Evolutionary conservation across 2,888 invertebrate genomes (phyloP).

Genomic region (Himalopsyche japonica): DNA sequence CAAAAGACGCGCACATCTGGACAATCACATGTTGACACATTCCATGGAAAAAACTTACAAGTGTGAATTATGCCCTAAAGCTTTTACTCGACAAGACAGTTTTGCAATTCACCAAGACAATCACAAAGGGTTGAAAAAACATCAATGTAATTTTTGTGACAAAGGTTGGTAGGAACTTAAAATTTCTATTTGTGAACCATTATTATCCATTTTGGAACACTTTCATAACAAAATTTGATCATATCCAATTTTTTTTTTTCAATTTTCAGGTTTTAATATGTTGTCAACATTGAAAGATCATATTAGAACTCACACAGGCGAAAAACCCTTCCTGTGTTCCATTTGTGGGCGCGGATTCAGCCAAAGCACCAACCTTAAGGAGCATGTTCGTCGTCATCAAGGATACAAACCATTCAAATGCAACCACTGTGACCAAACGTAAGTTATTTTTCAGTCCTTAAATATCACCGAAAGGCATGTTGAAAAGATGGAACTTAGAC

Average conservation of each 20-base stretch:
- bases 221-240: too few species aligned
- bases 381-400: conserved; percentile 62
- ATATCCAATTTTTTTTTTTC: too few species aligned
- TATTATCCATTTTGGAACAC: too few species aligned
- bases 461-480: too few species aligned
- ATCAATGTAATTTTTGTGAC: conserved; percentile 55
- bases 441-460: not conserved
- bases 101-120: conserved; percentile 54
- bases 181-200: not conserved
- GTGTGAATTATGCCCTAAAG: conserved; percentile 55
- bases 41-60: conserved; percentile 53
- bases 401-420: conserved; percentile 54
- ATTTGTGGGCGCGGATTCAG: conserved; percentile 63
- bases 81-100: conserved; percentile 52
- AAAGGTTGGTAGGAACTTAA: conserved; percentile 44
- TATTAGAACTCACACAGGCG: conserved; percentile 61
- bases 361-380: conserved; percentile 63
- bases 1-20: conserved; percentile 59
- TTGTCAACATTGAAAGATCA: conserved; percentile 63
- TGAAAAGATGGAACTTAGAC: too few species aligned
- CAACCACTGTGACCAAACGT: conserved; percentile 51
- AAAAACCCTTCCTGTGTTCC: conserved; percentile 62
- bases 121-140: conserved; percentile 55
- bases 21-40: conserved; percentile 58
- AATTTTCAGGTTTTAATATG: conserved; percentile 54